Base-by-base conservation (phyloP, 2,113 vertebrate genomes). In the Psittacus erithacus region DNA sequence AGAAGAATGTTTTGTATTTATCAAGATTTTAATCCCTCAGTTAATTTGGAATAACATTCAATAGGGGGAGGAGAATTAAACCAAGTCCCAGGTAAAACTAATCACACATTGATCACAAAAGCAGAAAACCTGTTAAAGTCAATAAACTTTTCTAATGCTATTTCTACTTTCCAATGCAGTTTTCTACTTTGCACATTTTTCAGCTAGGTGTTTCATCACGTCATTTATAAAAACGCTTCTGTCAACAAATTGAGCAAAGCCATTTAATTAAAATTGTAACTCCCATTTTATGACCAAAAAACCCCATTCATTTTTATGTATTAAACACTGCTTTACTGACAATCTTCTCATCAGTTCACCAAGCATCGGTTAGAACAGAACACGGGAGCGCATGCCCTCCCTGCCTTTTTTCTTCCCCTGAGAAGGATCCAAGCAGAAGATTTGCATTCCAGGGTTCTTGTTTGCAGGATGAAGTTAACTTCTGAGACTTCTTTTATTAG, bases 131-230 rank as follows among this genome's bases (percentile, higher is more conserved):
- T 90, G 27, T 69, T 76, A 2, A 92, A 88, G 38, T 80, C 64
- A 97, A 79, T 94, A 90, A 93, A 83, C 35, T 50, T 76, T 47
- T 87, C 27, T 70, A 55, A 50, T 55, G 41, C 35, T 80, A 5
- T 10, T 73, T 15, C 49, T 50, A 24, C 47, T 49, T 4, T 24
- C 47, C 24, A 49, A 13, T 49, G 22, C 35, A n/a, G 16, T 59
- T 75, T 73, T 63, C 31, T 62, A 33, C 19, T 90, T 76, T 10
- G 27, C 25, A 44, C 3, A 1, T 71, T 93, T 73, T 86, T 86
- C 67, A 92, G 63, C 24, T 59, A 49, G 49, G 12, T 83, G 2
- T 74, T 69, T 50, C 44, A 69, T 53, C 14, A 79, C 46, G 35
- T 62, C 23, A 63, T 38, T 49, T 59, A 49, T 70, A 47, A 74